Percentiles rank a stretch among this genome's conserved stretches.
Conservation (phyloP, 2,797 vertebrate genomes). For the Diceros bicornis region DNA sequence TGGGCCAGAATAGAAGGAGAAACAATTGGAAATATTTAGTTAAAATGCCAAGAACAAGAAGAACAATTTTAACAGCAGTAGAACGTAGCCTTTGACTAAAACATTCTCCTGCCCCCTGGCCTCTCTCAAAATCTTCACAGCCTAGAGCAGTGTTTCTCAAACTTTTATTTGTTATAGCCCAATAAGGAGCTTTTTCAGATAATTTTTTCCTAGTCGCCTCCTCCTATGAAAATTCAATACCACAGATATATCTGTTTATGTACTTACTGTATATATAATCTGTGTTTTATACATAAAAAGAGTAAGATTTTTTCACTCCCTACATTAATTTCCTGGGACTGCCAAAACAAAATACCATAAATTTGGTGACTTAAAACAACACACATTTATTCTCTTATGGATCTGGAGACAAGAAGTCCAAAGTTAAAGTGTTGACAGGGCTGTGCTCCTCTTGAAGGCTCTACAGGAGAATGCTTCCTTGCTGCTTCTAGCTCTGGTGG, state of each 20-base stretch:
- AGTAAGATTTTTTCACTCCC: neutral
- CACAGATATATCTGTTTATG: neutral
- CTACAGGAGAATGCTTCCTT: neutral
- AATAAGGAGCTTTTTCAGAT: neutral
- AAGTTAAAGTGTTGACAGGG: neutral
- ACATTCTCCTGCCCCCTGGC: neutral
- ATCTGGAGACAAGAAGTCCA: neutral
- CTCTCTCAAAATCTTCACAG: neutral
- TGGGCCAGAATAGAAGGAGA: constrained; percentile 44
- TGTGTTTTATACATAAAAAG: neutral
- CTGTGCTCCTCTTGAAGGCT: neutral
- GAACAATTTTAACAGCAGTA: neutral
- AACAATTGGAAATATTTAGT: constrained; percentile 30
- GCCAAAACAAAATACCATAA: neutral
- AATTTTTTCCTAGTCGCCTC: neutral
- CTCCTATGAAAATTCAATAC: neutral
- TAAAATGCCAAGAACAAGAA: constrained; percentile 56
- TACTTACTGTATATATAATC: neutral
- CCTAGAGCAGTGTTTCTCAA: neutral
- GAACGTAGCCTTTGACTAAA: constrained; percentile 11
- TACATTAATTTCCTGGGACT: neutral
- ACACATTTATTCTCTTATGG: neutral
- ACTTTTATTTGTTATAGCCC: neutral
- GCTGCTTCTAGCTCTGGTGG: neutral
- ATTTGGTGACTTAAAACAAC: neutral